Evolutionary conservation across 2,113 vertebrate species (phyloP).

Genomic region (Gorsachius goisagi): DNA sequence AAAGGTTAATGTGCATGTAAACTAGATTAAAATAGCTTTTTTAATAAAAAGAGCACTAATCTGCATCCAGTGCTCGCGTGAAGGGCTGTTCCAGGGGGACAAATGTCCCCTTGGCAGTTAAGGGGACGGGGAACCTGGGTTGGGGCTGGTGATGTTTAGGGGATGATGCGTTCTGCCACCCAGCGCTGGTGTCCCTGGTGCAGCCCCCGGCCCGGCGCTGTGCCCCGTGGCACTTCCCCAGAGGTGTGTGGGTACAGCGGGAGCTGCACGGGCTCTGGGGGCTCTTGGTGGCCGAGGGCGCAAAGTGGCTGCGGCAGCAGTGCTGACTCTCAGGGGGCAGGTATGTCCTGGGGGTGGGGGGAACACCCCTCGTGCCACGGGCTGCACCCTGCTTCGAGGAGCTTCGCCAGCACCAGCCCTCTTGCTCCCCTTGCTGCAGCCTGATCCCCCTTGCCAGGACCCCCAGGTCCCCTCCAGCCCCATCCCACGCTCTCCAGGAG

Average conservation of each 20-base stretch:
- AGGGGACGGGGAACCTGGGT: not conserved
- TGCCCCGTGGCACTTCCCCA: fast-evolving
- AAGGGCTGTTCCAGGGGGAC: not conserved
- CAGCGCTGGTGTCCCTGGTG: not conserved
- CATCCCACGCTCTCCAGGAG: fast-evolving
- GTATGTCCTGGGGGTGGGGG: fast-evolving
- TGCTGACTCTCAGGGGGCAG: not conserved
- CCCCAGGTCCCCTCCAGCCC: not conserved
- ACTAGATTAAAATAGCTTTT: not conserved
- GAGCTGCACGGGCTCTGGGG: fast-evolving
- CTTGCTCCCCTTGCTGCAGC: not conserved
- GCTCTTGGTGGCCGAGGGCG: not conserved
- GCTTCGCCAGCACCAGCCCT: fast-evolving
- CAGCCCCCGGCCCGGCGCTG: fast-evolving
- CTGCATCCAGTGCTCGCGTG: not conserved
- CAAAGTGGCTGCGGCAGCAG: not conserved
- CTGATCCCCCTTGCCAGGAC: fast-evolving
- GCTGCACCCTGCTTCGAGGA: not conserved
- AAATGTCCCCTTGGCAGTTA: not conserved
- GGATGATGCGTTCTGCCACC: not conserved
- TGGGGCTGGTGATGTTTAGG: not conserved
- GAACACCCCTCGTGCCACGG: fast-evolving
- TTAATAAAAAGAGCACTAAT: not conserved
- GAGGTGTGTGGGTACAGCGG: not conserved
- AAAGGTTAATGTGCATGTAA: not conserved